These are phyloP conservation scores for Thymallus thymallus DNA, from an alignment of 2,113 vertebrate genomes.

Conservation along the genomic window DNA sequence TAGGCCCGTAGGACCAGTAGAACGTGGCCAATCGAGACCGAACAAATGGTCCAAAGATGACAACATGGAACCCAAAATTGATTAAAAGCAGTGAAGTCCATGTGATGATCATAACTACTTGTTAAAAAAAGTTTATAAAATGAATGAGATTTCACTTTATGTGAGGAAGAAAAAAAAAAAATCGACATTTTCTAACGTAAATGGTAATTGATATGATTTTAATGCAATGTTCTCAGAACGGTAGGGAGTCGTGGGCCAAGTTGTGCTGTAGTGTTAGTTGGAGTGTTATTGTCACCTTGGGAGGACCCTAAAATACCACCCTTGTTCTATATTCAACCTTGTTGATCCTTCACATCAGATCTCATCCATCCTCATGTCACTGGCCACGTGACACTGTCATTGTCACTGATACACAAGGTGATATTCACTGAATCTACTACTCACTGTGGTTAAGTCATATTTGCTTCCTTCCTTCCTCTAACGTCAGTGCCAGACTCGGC, in stretches of 20 bases:
- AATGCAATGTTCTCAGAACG: not conserved
- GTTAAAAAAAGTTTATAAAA: not conserved
- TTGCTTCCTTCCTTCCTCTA: not conserved
- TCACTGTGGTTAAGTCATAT: not conserved
- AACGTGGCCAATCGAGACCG: constrained; percentile 37
- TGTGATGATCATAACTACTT: not conserved
- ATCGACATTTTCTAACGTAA: not conserved
- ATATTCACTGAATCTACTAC: not conserved
- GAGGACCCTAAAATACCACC: constrained; percentile 42
- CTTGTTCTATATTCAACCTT: constrained; percentile 49
- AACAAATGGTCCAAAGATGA: constrained; percentile 33
- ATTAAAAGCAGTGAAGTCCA: not conserved
- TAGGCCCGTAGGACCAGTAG: constrained; percentile 16
- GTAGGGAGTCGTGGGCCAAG: not conserved
- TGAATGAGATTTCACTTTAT: not conserved
- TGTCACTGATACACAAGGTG: not conserved
- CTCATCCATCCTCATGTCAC: constrained; percentile 7
- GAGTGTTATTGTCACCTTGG: constrained; percentile 41
- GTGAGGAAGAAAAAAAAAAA: too few relatives aligned
- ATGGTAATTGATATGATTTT: not conserved
- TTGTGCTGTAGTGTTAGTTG: not conserved
- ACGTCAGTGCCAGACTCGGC: not conserved
- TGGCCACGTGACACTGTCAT: not conserved
- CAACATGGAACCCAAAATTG: not conserved
- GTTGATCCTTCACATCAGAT: constrained; percentile 46